These are phyloP conservation scores for Paramisgurnus dabryanus DNA, from an alignment of 2,113 vertebrate species.

Conservation along the genomic window DNA sequence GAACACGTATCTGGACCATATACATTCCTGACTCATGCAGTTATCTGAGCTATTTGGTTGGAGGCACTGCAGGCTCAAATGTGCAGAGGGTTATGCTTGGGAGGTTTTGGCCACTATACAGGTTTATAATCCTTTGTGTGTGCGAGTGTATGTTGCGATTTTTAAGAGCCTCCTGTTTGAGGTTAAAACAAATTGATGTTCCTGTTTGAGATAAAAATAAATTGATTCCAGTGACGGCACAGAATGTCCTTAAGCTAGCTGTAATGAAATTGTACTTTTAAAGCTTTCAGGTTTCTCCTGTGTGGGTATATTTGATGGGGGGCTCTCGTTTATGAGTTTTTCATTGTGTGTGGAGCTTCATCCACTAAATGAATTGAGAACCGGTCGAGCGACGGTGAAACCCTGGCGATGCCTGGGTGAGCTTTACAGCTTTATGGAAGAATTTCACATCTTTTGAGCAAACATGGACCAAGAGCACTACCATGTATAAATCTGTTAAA, in stretches of 20 bases:
- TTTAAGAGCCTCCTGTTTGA: slow-evolving; percentile 42
- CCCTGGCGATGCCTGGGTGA: slow-evolving; percentile 56
- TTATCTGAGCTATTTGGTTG: slow-evolving; percentile 45
- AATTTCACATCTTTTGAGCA: slow-evolving; percentile 48
- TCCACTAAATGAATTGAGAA: slow-evolving; percentile 72
- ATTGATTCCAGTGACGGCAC: slow-evolving; percentile 48
- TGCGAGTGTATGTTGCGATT: slow-evolving; percentile 16
- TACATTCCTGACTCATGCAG: slow-evolving; percentile 35
- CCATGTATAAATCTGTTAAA: background rate
- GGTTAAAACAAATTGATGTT: slow-evolving; percentile 50
- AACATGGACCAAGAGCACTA: background rate
- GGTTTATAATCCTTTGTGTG: background rate
- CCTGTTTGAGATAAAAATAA: slow-evolving; percentile 48
- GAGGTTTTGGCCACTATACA: slow-evolving; percentile 19
- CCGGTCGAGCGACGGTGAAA: slow-evolving; percentile 62
- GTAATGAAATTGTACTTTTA: slow-evolving; percentile 74
- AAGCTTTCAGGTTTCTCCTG: slow-evolving; percentile 58
- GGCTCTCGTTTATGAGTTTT: slow-evolving; percentile 66
- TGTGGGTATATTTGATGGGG: slow-evolving; percentile 46
- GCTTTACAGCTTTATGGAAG: slow-evolving; percentile 61
- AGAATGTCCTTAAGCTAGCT: slow-evolving; percentile 53
- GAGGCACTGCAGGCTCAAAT: slow-evolving; percentile 42
- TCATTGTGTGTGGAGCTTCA: slow-evolving; percentile 59
- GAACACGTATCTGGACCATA: slow-evolving; percentile 13
- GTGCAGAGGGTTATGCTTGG: background rate